Conservation (phyloP, 2,888 invertebrate genomes). For the Drosophila nigricruria region DNA sequence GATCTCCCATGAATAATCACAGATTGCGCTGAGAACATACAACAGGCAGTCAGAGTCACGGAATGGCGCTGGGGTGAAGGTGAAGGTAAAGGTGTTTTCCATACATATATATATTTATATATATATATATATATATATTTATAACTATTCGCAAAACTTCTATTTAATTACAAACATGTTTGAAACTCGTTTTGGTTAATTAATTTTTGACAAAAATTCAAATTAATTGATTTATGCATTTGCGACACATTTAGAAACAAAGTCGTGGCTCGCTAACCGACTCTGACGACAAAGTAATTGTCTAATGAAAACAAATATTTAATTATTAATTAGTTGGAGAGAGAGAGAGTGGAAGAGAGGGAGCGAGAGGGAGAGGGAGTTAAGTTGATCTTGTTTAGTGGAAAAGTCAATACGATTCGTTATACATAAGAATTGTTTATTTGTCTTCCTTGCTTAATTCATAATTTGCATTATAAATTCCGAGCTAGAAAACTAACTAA, state of each 20-base stretch:
- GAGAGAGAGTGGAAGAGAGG: too few species aligned
- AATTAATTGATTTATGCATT: conserved; percentile 21
- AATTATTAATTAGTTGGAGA: background rate
- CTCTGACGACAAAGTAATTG: conserved; percentile 4
- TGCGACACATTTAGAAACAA: background rate
- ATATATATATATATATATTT: background rate
- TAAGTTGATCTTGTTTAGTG: conserved; percentile 3
- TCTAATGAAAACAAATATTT: conserved; percentile 1
- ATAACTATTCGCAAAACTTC: conserved; percentile 7
- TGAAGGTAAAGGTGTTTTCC: conserved; percentile 37
- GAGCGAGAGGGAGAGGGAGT: background rate
- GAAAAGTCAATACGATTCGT: conserved; percentile 2
- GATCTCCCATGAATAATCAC: conserved; percentile 25
- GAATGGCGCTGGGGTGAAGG: conserved; percentile 32
- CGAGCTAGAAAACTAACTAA: background rate
- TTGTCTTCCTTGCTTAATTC: background rate
- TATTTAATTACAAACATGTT: conserved; percentile 40
- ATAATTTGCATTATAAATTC: conserved; percentile 8
- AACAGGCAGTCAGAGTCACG: conserved; percentile 27
- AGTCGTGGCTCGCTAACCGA: conserved; percentile 1
- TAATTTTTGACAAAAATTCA: conserved; percentile 39
- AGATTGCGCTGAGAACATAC: conserved; percentile 20
- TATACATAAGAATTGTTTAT: background rate
- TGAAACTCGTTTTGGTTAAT: conserved; percentile 24
- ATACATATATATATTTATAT: conserved; percentile 1